phyloP scores from a whole-genome alignment of 1,140 invertebrate species.

The Aphelinus atriplicis region DNA sequence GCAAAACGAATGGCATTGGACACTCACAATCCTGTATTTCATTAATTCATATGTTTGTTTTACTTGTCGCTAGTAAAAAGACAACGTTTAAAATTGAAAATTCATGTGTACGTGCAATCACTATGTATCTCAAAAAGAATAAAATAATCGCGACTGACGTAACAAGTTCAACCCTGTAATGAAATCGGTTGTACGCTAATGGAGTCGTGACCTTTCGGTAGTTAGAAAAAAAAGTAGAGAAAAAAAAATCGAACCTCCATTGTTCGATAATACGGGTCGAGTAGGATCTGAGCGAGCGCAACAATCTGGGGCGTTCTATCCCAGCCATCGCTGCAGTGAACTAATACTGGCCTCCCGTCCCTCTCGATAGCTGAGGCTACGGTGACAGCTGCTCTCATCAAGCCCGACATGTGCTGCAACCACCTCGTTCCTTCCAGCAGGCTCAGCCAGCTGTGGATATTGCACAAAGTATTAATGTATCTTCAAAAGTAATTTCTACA shows the following conservation, averaged over 20 bases:
- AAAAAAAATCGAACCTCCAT: constrained; percentile 72
- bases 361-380: constrained; percentile 83
- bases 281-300: constrained; percentile 87
- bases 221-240: background rate
- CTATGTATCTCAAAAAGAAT: no score
- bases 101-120: no score
- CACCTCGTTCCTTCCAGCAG: constrained; percentile 88
- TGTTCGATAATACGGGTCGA: constrained; percentile 94
- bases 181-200: no score
- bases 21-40: no score
- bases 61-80: no score
- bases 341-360: constrained; percentile 89
- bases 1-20: no score
- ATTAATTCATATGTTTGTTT: no score
- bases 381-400: constrained; percentile 82
- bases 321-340: constrained; percentile 98
- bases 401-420: constrained; percentile 87
- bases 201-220: no score
- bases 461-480: background rate
- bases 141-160: no score
- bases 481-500: constrained; percentile 31
- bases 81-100: no score
- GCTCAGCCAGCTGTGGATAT: constrained; percentile 81
- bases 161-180: no score
- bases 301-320: constrained; percentile 96